A percentile compares a stretch with the other conserved stretches of the same genome.
Conservation (phyloP, 2,113 vertebrate species). For the Xiphophorus couchianus region DNA sequence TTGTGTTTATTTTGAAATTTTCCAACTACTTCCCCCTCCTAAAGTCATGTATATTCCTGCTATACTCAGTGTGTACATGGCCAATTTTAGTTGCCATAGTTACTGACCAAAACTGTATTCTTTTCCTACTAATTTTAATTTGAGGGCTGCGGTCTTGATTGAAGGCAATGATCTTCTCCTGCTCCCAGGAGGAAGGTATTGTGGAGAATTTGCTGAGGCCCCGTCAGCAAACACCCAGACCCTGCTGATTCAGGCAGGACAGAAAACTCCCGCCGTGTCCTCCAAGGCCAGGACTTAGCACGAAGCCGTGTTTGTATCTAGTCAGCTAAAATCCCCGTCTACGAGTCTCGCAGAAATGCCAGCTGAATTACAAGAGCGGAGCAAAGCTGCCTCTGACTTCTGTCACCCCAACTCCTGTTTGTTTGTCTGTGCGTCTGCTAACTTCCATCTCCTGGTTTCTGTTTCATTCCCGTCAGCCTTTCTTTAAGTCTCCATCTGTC, state of each 20-base stretch:
- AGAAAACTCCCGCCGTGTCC: constrained; percentile 41
- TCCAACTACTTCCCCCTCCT: too few species aligned
- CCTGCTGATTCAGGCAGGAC: constrained; percentile 66
- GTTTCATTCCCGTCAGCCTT: constrained; percentile 19
- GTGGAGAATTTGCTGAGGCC: constrained; percentile 44
- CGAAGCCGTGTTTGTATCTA: constrained; percentile 38
- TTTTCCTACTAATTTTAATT: constrained; percentile 64
- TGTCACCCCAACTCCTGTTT: constrained; percentile 23
- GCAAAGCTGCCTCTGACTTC: constrained; percentile 29
- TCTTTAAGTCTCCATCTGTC: constrained; percentile 61
- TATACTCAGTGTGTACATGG: constrained; percentile 11
- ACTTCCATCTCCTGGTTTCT: constrained; percentile 25
- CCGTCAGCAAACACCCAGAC: constrained; percentile 70
- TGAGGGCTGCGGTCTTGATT: constrained; percentile 57
- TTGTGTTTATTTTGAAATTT: neutral
- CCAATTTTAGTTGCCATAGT: constrained; percentile 58
- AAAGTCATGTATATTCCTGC: neutral
- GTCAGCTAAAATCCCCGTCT: constrained; percentile 59
- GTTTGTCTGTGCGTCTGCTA: constrained; percentile 50
- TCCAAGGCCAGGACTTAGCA: constrained; percentile 40
- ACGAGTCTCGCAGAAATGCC: constrained; percentile 26
- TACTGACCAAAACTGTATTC: constrained; percentile 5
- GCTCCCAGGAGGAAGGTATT: constrained; percentile 40
- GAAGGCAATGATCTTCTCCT: constrained; percentile 66
- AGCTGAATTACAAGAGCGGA: constrained; percentile 56